phyloP scores from a whole-genome alignment of 1,140 invertebrate species.

The Brachionus angularis region DNA sequence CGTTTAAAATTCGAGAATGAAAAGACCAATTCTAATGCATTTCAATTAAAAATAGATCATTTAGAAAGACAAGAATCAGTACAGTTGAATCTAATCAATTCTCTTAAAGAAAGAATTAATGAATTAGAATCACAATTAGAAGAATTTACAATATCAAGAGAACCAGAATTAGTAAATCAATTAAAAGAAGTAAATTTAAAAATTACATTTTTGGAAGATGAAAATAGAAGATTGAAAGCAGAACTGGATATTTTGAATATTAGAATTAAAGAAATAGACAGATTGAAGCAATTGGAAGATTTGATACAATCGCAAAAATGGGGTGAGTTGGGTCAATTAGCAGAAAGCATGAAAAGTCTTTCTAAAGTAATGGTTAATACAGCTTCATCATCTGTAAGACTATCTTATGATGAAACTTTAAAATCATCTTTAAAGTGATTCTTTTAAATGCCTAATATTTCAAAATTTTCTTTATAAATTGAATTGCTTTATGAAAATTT shows the following conservation, averaged over 20 bases:
- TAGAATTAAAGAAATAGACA: constrained; percentile 48
- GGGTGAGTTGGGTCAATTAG: constrained; percentile 56
- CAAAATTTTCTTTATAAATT: no score
- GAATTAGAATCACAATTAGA: background rate
- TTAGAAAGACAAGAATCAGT: background rate
- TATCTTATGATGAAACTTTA: background rate
- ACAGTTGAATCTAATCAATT: constrained; percentile 6
- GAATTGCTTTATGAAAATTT: no score
- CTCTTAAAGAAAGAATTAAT: background rate
- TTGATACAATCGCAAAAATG: constrained; percentile 54
- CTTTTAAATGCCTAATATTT: no score
- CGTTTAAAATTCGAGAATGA: background rate
- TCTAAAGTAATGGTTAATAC: constrained; percentile 50
- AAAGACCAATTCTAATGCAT: constrained; percentile 5
- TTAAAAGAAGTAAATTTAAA: background rate
- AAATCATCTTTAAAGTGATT: no score
- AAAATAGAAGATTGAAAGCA: constrained; percentile 46
- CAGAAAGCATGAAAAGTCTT: constrained; percentile 55
- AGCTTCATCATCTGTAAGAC: background rate
- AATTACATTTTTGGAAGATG: constrained; percentile 45
- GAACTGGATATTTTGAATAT: constrained; percentile 47
- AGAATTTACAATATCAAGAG: constrained; percentile 5
- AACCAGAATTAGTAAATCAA: constrained; percentile 14
- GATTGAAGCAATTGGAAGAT: constrained; percentile 51
- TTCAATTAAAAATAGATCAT: constrained; percentile 23